phyloP scores from a whole-genome alignment of 1,140 invertebrate genomes.

The Panagrolaimus sp. region DNA sequence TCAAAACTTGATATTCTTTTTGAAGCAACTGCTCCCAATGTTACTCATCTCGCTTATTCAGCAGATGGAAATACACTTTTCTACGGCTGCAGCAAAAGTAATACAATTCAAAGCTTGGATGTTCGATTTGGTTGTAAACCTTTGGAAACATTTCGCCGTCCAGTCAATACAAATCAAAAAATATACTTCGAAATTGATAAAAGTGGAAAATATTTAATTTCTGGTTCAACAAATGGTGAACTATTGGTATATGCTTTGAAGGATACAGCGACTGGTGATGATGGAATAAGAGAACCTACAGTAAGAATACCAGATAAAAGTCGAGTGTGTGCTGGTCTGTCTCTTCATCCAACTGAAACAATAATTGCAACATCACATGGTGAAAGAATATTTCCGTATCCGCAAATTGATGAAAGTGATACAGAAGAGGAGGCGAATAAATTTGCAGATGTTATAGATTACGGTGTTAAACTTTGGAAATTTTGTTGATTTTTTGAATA shows the following conservation, averaged over 20 bases:
- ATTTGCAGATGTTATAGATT: not conserved
- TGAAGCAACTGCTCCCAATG: not conserved
- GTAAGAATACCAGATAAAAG: not conserved
- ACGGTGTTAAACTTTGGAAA: slow-evolving; percentile 7
- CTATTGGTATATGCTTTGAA: not conserved
- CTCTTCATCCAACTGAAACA: not conserved
- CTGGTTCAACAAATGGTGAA: not conserved
- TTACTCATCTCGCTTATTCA: not conserved
- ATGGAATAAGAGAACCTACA: not conserved
- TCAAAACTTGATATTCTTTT: not conserved
- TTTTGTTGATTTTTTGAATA: not conserved
- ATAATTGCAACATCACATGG: not conserved
- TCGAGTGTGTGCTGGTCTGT: not conserved
- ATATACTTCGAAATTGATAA: not conserved
- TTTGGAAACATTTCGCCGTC: not conserved
- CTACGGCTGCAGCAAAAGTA: not conserved
- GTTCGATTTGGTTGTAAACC: slow-evolving; percentile 11
- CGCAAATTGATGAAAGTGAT: not conserved
- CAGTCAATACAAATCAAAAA: not conserved
- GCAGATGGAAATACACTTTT: not conserved
- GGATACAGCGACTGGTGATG: not conserved
- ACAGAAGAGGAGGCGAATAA: not conserved
- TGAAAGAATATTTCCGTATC: not conserved
- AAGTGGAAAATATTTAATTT: not conserved
- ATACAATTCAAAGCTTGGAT: not conserved